A percentile compares a stretch with the other conserved stretches of the same genome.
phyloP scores from a whole-genome alignment of 2,797 vertebrate species.

The Benthosema pterotum region DNA sequence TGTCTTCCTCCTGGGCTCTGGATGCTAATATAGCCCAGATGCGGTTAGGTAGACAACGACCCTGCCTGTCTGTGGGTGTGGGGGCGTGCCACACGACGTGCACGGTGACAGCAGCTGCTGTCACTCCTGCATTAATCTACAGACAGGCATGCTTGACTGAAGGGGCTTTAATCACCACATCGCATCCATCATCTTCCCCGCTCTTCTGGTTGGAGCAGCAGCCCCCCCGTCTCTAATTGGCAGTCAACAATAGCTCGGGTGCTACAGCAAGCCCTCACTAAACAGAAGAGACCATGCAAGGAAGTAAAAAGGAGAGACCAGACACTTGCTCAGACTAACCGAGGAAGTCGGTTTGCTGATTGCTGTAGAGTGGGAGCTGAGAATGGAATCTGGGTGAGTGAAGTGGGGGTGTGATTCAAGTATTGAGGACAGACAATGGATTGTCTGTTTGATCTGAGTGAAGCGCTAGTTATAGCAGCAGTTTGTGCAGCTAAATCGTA shows the following conservation, averaged over 20 bases:
- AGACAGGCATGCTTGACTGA: neutral
- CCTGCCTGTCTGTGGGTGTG: neutral
- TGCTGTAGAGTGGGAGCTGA: conserved; percentile 2
- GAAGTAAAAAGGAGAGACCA: conserved; percentile 12
- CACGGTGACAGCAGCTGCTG: neutral
- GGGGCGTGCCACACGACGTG: neutral
- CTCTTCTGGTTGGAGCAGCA: conserved; percentile 23
- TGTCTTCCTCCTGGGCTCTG: conserved; percentile 23
- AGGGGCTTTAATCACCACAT: conserved; percentile 7
- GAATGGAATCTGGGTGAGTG: neutral
- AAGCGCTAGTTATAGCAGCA: too few relatives aligned
- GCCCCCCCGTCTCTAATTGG: conserved; percentile 49
- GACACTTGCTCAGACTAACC: conserved; percentile 12
- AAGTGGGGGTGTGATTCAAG: conserved; percentile 14
- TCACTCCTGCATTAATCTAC: neutral
- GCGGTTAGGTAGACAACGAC: conserved; percentile 39
- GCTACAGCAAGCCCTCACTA: conserved; percentile 2
- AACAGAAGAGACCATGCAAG: conserved; percentile 12
- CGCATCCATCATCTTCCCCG: conserved; percentile 26
- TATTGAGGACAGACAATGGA: conserved; percentile 42
- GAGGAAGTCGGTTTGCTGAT: conserved; percentile 13
- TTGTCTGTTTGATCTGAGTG: neutral
- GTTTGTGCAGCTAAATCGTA: too few relatives aligned
- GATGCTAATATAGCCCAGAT: conserved; percentile 46
- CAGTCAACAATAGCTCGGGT: conserved; percentile 46